Evolutionary conservation across 2,797 vertebrate genomes (phyloP).

Genomic region (Poecilia gillii): DNA sequence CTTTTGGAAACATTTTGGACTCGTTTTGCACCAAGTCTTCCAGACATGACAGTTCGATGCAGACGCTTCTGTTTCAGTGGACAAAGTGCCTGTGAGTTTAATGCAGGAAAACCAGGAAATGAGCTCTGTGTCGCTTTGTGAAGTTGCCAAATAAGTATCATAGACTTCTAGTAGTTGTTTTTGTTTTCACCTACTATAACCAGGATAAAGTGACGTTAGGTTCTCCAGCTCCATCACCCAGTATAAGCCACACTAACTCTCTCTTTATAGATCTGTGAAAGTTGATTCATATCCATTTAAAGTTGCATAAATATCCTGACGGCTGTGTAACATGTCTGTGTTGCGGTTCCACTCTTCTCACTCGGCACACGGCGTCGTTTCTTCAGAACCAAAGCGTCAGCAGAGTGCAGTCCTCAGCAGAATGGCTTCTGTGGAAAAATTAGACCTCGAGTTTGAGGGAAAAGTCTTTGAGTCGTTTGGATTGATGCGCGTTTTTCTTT

Average conservation of each 20-base stretch:
- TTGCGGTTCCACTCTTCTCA: slow-evolving; percentile 27
- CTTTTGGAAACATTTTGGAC: slow-evolving; percentile 22
- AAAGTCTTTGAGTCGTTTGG: not conserved
- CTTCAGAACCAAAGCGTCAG: slow-evolving; percentile 22
- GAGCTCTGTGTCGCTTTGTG: slow-evolving; percentile 35
- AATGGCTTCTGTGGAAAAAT: not conserved
- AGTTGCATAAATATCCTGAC: slow-evolving; percentile 11
- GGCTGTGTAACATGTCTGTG: slow-evolving; percentile 18
- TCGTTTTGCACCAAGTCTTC: slow-evolving; percentile 60
- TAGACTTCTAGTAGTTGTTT: slow-evolving; percentile 18
- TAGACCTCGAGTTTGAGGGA: not conserved
- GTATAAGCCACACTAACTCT: slow-evolving; percentile 25
- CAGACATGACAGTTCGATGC: slow-evolving; percentile 40
- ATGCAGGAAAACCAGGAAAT: slow-evolving; percentile 39
- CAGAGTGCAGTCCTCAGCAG: slow-evolving; percentile 12
- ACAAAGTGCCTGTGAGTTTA: slow-evolving; percentile 71
- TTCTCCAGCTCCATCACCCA: slow-evolving; percentile 22
- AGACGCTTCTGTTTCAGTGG: slow-evolving; percentile 50
- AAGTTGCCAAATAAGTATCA: slow-evolving; percentile 57
- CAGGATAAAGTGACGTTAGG: slow-evolving; percentile 12
- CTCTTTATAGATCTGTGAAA: slow-evolving; percentile 1
- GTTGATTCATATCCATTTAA: slow-evolving; percentile 14
- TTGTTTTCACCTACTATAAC: not conserved
- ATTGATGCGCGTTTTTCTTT: not conserved
- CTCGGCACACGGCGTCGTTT: slow-evolving; percentile 20